These are phyloP conservation scores for Alces alces DNA, from an alignment of 2,113 vertebrate genomes.

Conservation along the genomic window DNA sequence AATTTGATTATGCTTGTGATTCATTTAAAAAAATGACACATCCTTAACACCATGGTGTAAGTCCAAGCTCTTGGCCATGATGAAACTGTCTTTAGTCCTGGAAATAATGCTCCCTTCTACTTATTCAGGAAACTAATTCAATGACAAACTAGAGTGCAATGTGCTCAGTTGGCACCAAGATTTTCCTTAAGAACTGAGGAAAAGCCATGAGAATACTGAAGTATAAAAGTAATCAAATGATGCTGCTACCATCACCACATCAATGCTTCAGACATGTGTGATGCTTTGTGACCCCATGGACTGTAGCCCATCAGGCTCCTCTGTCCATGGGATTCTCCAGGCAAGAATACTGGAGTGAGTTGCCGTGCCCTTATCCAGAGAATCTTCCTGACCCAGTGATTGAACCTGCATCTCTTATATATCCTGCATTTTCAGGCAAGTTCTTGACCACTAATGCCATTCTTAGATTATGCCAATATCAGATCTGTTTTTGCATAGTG, in stretches of 20 bases:
- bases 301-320: background rate
- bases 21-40: constrained; percentile 25
- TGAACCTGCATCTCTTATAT: background rate
- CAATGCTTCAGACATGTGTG: background rate
- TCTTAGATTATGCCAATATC: background rate
- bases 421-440: background rate
- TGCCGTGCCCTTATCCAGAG: background rate
- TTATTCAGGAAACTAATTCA: constrained; percentile 22
- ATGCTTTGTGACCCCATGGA: background rate
- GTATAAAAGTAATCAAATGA: background rate
- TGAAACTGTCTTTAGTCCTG: background rate
- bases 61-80: background rate
- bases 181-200: background rate
- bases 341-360: background rate
- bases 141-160: background rate
- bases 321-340: background rate
- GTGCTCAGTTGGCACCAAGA: background rate
- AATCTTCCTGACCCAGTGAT: background rate
- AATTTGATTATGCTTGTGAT: constrained; percentile 27
- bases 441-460: background rate
- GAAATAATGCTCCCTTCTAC: constrained; percentile 8
- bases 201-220: background rate
- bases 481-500: background rate
- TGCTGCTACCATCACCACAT: background rate
- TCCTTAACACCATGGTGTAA: background rate